A percentile compares a stretch with the other conserved stretches of the same genome.
Conservation (phyloP, 1,140 invertebrate species). For the Platorchestia sp. region DNA sequence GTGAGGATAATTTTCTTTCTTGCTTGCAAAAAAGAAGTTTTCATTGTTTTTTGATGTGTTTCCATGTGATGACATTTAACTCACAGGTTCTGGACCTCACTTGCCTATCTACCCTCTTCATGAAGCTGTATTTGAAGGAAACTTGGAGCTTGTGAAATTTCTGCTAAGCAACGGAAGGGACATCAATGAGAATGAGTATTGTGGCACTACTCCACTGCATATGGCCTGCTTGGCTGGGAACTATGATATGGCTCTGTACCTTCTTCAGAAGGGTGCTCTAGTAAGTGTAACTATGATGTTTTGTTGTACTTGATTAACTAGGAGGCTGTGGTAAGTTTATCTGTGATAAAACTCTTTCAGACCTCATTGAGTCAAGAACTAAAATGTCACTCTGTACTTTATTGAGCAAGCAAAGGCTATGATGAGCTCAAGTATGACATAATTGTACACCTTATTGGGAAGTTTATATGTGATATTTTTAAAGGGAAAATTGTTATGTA, state of each 20-base stretch:
- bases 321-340: background rate
- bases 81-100: too few relatives aligned
- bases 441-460: background rate
- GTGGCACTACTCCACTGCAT: constrained; percentile 64
- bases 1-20: too few relatives aligned
- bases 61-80: too few relatives aligned
- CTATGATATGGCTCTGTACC: constrained; percentile 41
- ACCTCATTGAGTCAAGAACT: too few relatives aligned
- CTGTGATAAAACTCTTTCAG: background rate
- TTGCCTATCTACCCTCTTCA: constrained; percentile 59
- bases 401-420: background rate
- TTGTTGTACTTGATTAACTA: background rate
- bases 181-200: constrained; percentile 60
- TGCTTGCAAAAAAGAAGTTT: too few relatives aligned
- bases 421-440: background rate
- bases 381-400: background rate
- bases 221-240: constrained; percentile 64
- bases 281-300: constrained; percentile 54
- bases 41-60: too few relatives aligned
- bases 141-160: constrained; percentile 57
- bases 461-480: background rate
- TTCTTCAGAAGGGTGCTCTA: constrained; percentile 60
- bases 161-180: constrained; percentile 57
- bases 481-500: too few relatives aligned
- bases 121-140: constrained; percentile 59